These are phyloP conservation scores for Drosophila kokeensis DNA, from an alignment of 2,888 invertebrate genomes.

Conservation along the genomic window DNA sequence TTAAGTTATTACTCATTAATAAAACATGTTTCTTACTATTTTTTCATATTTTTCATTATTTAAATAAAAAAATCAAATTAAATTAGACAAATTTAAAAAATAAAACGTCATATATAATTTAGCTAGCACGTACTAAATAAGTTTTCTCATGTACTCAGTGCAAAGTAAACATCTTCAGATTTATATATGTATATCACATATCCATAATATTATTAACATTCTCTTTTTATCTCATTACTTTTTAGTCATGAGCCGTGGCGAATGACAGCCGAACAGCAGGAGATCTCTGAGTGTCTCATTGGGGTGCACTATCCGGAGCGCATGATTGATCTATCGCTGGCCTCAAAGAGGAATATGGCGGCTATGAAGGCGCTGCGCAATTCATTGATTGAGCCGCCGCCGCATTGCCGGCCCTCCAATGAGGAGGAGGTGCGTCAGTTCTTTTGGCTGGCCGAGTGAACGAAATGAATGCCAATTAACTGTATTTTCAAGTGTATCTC, in stretches of 20 bases:
- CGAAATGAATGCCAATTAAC: not conserved
- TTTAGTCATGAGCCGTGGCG: constrained; percentile 90
- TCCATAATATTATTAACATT: not conserved
- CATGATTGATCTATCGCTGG: constrained; percentile 87
- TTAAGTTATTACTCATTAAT: not conserved
- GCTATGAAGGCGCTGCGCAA: constrained; percentile 85
- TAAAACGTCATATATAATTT: not conserved
- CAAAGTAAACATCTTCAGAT: not conserved
- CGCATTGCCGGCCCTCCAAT: constrained; percentile 89
- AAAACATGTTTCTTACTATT: not conserved
- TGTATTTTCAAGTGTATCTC: constrained; percentile 12
- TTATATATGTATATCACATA: not conserved
- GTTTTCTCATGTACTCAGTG: not conserved
- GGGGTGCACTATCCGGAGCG: constrained; percentile 90
- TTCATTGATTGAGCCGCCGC: constrained; percentile 83
- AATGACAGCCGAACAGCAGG: constrained; percentile 88
- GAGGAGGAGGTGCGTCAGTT: constrained; percentile 88
- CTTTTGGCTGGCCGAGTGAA: constrained; percentile 81
- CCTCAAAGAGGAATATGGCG: constrained; percentile 86
- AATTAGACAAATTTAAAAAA: not conserved
- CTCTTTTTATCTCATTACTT: not conserved
- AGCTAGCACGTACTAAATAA: not conserved
- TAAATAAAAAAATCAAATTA: not conserved
- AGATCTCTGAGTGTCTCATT: constrained; percentile 88
- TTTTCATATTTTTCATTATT: not conserved